Conservation (phyloP, 2,797 vertebrate genomes). For the Mormyrops boulengeri region DNA sequence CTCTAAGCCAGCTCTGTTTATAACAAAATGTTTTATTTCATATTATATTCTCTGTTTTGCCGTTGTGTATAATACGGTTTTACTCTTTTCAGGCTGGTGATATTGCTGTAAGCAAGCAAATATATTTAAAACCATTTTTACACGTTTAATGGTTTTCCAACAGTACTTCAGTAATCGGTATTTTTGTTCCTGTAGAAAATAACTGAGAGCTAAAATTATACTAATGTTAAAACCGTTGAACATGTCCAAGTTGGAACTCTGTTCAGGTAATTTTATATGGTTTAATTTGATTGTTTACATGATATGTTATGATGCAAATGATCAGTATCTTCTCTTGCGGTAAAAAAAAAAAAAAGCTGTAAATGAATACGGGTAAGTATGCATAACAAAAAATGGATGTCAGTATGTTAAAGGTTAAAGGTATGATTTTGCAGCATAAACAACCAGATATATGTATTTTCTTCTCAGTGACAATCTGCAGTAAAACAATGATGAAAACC, state of each 20-base stretch:
- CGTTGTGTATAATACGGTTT: background rate
- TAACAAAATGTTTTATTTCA: conserved; percentile 1
- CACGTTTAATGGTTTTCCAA: background rate
- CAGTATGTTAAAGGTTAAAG: conserved; percentile 1
- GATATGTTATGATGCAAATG: background rate
- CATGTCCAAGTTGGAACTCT: background rate
- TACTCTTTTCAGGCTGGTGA: background rate
- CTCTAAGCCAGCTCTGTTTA: background rate
- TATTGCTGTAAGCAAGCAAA: background rate
- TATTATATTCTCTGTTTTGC: background rate
- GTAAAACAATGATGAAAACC: background rate
- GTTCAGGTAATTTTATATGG: background rate
- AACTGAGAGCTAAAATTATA: background rate
- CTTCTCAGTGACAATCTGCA: background rate
- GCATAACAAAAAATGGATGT: background rate
- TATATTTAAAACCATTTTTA: background rate
- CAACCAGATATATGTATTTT: background rate
- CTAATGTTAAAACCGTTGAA: background rate
- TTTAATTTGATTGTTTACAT: background rate
- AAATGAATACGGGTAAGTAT: background rate
- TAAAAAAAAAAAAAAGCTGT: background rate
- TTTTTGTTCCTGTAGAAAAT: background rate
- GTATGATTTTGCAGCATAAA: background rate
- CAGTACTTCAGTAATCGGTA: background rate
- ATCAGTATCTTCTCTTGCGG: background rate